Evolutionary conservation across 2,888 invertebrate species (phyloP), one percentile per base, ranked within the genome.

Genomic region (Epinotia bilunana): DNA sequence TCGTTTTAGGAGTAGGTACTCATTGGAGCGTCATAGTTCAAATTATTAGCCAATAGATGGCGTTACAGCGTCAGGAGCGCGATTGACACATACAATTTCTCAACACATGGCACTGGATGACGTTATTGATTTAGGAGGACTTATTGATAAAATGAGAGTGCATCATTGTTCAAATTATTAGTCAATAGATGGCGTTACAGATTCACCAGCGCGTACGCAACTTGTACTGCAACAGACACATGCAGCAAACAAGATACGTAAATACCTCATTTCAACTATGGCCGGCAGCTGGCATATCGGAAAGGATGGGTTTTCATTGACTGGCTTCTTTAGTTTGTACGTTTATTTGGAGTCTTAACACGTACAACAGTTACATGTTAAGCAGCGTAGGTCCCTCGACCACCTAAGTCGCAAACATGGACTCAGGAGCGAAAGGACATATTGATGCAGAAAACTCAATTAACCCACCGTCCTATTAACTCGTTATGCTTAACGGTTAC

Each of bases 401-500:
- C 68, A 68, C 68, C 68, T 68, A n/a, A 16, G 11, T 57, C 57
- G 57, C 23, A 28, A 6, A 3, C 16, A n/a, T n/a, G 6, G n/a
- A 1, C 62, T 43, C 20, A 39, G 46, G 11, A 69, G 11, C 20
- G 20, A 60, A 69, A 60, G 20, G 68, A 68, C 43, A 57, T 46
- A 69, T 60, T n/a, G 57, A 23, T 43, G 18, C 62, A 64, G 43
- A 58, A 58, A 65, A 58, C 64, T 58, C 49, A 72, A 64, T 72
- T 64, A 33, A 18, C 20, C 49, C 33, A 61, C 49, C 61, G 64
- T 57, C 39, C 39, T 70, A 71, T 74, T 68, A 70, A 58, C 70
- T 58, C 5, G 70, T 71, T 71, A 65, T 64, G 74, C 70, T 74
- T 73, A 65, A 73, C 65, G 58, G 72, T 63, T 67, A 61, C 73